Base-by-base conservation (phyloP, 2,888 invertebrate species). In the Bombylius discolor region DNA sequence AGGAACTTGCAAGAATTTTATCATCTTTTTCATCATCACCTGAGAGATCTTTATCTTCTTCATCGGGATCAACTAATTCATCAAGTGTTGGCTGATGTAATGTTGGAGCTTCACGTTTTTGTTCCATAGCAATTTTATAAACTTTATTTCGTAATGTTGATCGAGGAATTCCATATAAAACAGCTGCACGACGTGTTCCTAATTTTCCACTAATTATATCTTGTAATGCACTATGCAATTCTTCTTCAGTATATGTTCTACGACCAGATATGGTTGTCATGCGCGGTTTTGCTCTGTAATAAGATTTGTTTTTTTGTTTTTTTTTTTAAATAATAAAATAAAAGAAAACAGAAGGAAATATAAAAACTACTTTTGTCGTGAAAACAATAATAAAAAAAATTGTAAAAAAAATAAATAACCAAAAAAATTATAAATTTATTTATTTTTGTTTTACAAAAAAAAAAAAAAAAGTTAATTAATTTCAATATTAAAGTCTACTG, bases 121-220 rank as follows among this genome's bases (percentile, higher is more conserved):
- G 79, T 65, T 88, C 88, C 74, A 84, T 77, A 56, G 83, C 80
- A 67, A 89, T 78, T 73, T 91, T 91, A 79, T 88, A 87, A 70
- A 90, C 92, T 77, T 98, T 98, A 78, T 96, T 98, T 60, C 97
- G 83, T 52, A 98, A 82, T 34, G 96, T 97, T 62, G 97, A 95
- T 62, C 97, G 82, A 8, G 97, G 97, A 70, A 97, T 95, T 66
- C 95, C 94, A 76, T 98, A 98, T 66, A 95, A 87, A 55, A 92
- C 91, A 53, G 97, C 91, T 9, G 97, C 96, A 58, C 96, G 80
- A 49, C 96, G 79, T 7, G 95, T 94, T 62, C 95, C 96, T 64
- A 97, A 78, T 68, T 91, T 88, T 23, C 95, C 95, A 63, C 87
- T 87, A 73, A 92, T 88, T 69, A 97, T 94, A 75, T 96, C 97